Evolutionary conservation across 1,140 invertebrate species (phyloP), one percentile per base, ranked within the genome.

Genomic region (Centruroides vittatus): DNA sequence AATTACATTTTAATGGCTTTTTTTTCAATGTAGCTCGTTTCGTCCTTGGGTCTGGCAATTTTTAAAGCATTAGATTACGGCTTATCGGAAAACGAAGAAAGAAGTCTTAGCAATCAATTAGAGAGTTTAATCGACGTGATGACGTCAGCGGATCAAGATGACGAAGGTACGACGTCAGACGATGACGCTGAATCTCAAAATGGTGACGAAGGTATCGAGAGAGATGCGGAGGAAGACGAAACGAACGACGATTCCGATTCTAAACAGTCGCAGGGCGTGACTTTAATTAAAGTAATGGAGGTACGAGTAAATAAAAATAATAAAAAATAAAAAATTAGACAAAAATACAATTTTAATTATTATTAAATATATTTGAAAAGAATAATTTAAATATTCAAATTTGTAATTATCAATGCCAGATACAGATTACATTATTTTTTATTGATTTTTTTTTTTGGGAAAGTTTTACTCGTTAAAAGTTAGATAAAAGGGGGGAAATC

Each of bases 51-150:
- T 6, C 74, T 86, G 61, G 80, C 88, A 60, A 82, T 95, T 60
- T 95, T 88, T 75, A 80, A 83, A 63, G 89, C 90, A n/a, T 76
- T 95, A 68, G 91, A 93, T 74, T 92, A 85, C 76, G 86, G 86
- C 64, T 75, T 90, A 70, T 78, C 80, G 53, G 84, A 85, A 66
- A 84, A 88, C 61, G 89, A 93, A 73, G 90, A 94, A 76, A 79
- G 85, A 61, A 80, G 84, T 65, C 82, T 96, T 60, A 89, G 86
- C 65, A 80, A 84, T 12, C 86, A 90, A 68, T 78, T 96, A 53
- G 88, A 91, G 73, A 78, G 80, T 41, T 81, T 95, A 11, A 88
- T 96, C 66, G 84, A 84, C 63, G 78, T 48, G 64, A 92, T 94
- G 86, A 87, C 86, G 35, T 78, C 80, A 9, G 77, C 82, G 69